These are phyloP conservation scores for Polia nebulosa DNA, from an alignment of 2,888 invertebrate genomes.

Conservation along the genomic window DNA sequence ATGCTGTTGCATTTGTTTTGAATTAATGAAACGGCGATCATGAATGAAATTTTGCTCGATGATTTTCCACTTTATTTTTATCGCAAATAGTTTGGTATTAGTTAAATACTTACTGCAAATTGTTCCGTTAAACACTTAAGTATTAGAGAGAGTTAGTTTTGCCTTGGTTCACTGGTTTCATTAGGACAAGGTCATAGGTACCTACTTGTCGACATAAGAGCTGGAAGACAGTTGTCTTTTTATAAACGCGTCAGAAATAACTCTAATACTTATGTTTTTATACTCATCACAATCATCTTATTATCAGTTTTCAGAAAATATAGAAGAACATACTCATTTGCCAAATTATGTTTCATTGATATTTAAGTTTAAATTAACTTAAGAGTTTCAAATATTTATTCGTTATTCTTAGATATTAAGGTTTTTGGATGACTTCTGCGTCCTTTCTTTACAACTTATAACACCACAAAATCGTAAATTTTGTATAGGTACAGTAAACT, in stretches of 20 bases:
- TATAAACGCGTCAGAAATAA: slow-evolving; percentile 62
- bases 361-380: too few species aligned
- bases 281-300: background rate
- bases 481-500: too few species aligned
- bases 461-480: too few species aligned
- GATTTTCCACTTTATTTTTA: slow-evolving; percentile 5
- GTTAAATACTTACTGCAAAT: background rate
- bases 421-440: too few species aligned
- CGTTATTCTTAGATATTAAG: too few species aligned
- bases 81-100: background rate
- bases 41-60: slow-evolving; percentile 38
- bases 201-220: slow-evolving; percentile 35
- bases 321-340: too few species aligned
- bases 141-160: slow-evolving; percentile 4
- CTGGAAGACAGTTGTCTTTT: slow-evolving; percentile 50
- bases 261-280: slow-evolving; percentile 17
- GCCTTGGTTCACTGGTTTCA: slow-evolving; percentile 46
- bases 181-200: slow-evolving; percentile 62
- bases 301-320: background rate
- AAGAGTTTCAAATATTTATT: too few species aligned
- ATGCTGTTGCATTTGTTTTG: slow-evolving; percentile 31
- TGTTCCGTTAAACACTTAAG: background rate
- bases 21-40: slow-evolving; percentile 43
- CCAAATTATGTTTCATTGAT: too few species aligned
- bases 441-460: too few species aligned